Base-by-base conservation (phyloP, 2,113 vertebrate genomes). In the Ciconia boyciana region DNA sequence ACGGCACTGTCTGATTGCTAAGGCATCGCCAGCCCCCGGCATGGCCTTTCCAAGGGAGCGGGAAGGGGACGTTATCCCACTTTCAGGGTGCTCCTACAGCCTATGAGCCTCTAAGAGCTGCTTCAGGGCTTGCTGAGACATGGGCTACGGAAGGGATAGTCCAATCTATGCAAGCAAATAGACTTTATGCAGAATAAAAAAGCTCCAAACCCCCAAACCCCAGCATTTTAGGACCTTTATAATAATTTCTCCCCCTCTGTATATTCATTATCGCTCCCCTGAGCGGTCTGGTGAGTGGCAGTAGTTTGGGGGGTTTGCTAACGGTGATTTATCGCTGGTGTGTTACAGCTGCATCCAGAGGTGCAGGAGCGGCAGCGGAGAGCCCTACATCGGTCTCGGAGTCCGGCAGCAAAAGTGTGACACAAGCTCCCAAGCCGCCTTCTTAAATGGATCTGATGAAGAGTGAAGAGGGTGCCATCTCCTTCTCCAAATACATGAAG, bases 371-470 rank as follows among this genome's bases (percentile, higher is more conserved):
- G 58, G 13, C 4, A 19, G 36, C 3, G 65, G 51, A n/a, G 96
- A 97, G 78, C 96, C 96, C 49, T 86, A 97, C 70, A 97, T 97
- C 11, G 65, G 75, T 5, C 96, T 98, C 4, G 95, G 94, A 4
- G 36, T 97, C 28, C 43, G 96, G 92, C 96, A 97, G 68, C 80
- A 97, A 3, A 95, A 87, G n/a, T 10, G 49, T 4, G 83, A 93
- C 34, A 61, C 18, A 11, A 82, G 69, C 25, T 93, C 94, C 81
- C 97, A 90, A 6, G 65, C 71, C 1, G 44, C 97, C 69, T 98
- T 98, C 46, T 13, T 98, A 46, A 95, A 90, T 0, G 93, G 83
- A n/a, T 98, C 97, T 0, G 98, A 98, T 10, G 98, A 98, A 25
- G 98, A 98, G 25, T 98, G 93, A 96, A 48, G 52, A 43, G 16